phyloP scores from a whole-genome alignment of 2,113 vertebrate species.

The Cyphomyrus discorhynchus region DNA sequence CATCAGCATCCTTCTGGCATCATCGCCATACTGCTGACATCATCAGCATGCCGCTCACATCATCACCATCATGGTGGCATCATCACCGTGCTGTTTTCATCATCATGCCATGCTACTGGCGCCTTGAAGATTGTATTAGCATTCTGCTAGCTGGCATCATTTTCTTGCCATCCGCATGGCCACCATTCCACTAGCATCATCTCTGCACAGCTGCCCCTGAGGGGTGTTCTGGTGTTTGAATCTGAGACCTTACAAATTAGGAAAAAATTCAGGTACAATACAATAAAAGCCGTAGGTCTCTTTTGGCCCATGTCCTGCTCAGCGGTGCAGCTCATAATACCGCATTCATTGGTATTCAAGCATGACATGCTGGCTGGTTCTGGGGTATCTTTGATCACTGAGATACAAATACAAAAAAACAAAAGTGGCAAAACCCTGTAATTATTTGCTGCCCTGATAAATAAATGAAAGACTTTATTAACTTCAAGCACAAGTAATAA shows the following conservation, averaged over 20 bases:
- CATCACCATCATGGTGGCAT: not conserved
- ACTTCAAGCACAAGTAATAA: constrained; percentile 7
- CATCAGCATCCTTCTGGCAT: not conserved
- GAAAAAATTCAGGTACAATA: not conserved
- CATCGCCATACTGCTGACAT: not conserved
- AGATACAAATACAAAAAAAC: not conserved
- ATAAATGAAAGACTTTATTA: constrained; percentile 18
- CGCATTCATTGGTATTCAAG: not conserved
- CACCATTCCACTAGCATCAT: not conserved
- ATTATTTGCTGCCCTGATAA: constrained; percentile 7
- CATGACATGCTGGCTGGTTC: not conserved
- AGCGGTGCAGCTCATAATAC: not conserved
- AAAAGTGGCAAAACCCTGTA: not conserved
- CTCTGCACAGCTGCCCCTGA: not conserved
- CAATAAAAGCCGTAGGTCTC: not conserved
- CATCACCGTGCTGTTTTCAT: not conserved
- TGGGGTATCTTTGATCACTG: constrained; percentile 1
- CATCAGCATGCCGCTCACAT: not conserved
- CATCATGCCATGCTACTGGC: not conserved
- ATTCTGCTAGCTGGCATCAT: not conserved
- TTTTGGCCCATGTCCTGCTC: not conserved
- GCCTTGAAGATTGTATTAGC: not conserved
- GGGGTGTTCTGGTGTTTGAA: not conserved
- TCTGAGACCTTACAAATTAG: not conserved
- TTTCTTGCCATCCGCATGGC: not conserved